A percentile compares a stretch with the other conserved stretches of the same genome.
Evolutionary conservation across 2,797 vertebrate species (phyloP).

Genomic region (Aphelocoma californica): DNA sequence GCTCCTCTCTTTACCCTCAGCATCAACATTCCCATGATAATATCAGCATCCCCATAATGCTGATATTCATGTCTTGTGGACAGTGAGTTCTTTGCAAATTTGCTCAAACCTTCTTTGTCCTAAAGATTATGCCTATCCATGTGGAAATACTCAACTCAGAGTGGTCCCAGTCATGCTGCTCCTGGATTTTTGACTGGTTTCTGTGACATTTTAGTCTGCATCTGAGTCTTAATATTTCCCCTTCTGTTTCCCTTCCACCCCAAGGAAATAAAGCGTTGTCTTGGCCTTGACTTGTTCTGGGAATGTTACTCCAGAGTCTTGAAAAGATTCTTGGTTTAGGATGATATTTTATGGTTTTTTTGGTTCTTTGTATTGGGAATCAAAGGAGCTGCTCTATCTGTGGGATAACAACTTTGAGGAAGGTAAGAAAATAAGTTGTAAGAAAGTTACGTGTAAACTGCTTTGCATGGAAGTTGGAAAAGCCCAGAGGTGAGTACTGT

Average conservation of each 20-base stretch:
- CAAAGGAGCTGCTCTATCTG: background rate
- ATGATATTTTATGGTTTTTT: background rate
- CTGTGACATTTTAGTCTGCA: background rate
- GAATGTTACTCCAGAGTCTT: background rate
- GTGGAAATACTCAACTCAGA: background rate
- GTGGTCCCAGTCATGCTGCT: background rate
- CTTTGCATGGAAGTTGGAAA: background rate
- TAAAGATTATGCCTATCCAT: background rate
- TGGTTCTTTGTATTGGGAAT: background rate
- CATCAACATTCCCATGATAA: background rate
- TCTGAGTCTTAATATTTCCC: background rate
- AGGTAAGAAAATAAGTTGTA: background rate
- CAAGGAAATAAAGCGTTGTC: background rate
- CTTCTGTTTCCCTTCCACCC: background rate
- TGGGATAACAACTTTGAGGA: background rate
- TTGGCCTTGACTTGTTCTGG: background rate
- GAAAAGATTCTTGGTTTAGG: background rate
- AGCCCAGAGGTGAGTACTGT: background rate
- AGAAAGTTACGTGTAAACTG: background rate
- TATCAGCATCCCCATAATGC: background rate
- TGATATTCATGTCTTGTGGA: background rate
- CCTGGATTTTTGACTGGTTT: background rate
- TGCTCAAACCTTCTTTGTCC: background rate
- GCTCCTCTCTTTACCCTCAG: background rate
- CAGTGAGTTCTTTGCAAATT: background rate